A percentile compares a stretch with the other conserved stretches of the same genome.
Conservation (phyloP, 2,797 vertebrate genomes). For the Poecilia velifera region DNA sequence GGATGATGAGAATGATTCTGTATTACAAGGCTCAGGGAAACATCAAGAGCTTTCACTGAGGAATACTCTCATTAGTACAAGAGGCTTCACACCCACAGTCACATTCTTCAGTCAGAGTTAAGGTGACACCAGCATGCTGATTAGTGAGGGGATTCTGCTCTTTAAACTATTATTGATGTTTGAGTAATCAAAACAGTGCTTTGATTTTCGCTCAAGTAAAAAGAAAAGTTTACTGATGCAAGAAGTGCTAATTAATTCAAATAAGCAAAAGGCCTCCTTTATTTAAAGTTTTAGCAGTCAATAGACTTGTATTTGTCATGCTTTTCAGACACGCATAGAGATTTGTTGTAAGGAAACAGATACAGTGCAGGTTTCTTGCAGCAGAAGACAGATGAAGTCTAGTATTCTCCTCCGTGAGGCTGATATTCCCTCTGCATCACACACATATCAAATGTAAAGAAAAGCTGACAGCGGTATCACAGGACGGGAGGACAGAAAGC, state of each 20-base stretch:
- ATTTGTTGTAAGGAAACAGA: constrained; percentile 1
- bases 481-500: constrained; percentile 13
- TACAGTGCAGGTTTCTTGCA: not conserved
- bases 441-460: constrained; percentile 44
- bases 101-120: constrained; percentile 28
- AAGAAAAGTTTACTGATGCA: constrained; percentile 72
- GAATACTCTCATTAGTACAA: constrained; percentile 46
- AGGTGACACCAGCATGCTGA: constrained; percentile 58
- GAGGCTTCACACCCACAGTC: constrained; percentile 16
- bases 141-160: constrained; percentile 46
- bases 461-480: constrained; percentile 43
- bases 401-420: constrained; percentile 24
- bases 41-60: constrained; percentile 25
- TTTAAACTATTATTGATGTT: constrained; percentile 71
- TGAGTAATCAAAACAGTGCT: constrained; percentile 59
- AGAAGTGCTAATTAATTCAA: constrained; percentile 80
- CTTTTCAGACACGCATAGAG: not conserved
- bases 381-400: constrained; percentile 14
- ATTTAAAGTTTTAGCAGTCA: constrained; percentile 79
- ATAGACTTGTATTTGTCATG: constrained; percentile 54
- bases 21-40: not conserved
- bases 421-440: constrained; percentile 15
- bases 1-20: constrained; percentile 36
- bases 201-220: constrained; percentile 67
- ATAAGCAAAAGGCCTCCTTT: constrained; percentile 66